Evolutionary conservation across 2,888 invertebrate genomes (phyloP), one percentile per base, ranked within the genome.

Genomic region (Psylliodes chrysocephalus): DNA sequence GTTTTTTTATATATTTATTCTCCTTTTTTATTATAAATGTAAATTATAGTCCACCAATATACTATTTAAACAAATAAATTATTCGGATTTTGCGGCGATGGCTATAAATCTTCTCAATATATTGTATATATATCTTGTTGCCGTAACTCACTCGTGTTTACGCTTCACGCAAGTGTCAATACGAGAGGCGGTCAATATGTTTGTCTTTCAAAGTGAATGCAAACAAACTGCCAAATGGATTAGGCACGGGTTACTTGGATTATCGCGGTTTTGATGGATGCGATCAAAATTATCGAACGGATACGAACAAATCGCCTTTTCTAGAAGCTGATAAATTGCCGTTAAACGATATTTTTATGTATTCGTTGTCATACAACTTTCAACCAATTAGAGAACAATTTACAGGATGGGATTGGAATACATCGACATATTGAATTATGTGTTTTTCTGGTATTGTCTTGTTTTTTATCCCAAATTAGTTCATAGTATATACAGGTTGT

Each of bases 111-210:
- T 30, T 47, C 56, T 12, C 22, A 56, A 44, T n/a, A n/a, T n/a
- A n/a, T n/a, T n/a, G n/a, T n/a, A 8, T 38, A 22, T 17, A 57
- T 47, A 57, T 22, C 30, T 10, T 47, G 47, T 46, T 53, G 28
- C 64, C 44, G 61, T 67, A 63, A 69, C 53, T 64, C 59, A 69
- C 66, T 47, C 61, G 12, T 67, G 69, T 69, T 67, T 69, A 65
- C 60, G 18, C 57, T 44, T 54, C 42, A 47, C 40, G 55, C 51
- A 49, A 38, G 52, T 59, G 67, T 69, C 69, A 69, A 67, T 69
- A 64, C 49, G 47, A 33, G 47, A 54, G 51, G 59, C 53, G 57
- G 62, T 67, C 62, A 64, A 66, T 70, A 70, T 67, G 59, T 66
- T 66, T 64, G 61, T 63, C 60, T 63, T 67, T 60, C 59, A 49